Conservation (phyloP, 2,113 vertebrate genomes). For the Heliornis fulica region DNA sequence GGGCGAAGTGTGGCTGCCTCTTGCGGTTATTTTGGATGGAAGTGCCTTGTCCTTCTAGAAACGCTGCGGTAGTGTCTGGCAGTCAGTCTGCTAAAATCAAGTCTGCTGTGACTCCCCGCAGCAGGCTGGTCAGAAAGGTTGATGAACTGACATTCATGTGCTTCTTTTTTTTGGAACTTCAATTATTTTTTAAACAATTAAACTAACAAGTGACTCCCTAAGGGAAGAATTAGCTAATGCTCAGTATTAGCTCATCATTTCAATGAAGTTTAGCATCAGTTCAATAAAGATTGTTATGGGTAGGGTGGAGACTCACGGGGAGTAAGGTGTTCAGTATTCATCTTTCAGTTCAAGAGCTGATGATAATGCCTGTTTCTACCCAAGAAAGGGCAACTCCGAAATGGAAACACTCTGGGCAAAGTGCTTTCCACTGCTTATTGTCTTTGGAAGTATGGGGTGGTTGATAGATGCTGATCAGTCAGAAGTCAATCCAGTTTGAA, state of each 20-base stretch:
- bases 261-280: background rate
- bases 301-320: background rate
- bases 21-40: fast-evolving
- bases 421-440: background rate
- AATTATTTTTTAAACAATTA: no score
- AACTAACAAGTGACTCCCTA: background rate
- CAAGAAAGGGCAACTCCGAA: background rate
- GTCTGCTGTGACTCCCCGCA: background rate
- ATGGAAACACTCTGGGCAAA: background rate
- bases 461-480: background rate
- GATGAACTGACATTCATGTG: background rate
- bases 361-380: background rate
- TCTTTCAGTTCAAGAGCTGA: background rate
- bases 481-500: background rate
- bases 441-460: background rate
- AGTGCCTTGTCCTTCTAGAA: background rate
- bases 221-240: background rate
- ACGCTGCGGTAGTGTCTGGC: background rate
- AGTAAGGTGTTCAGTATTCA: background rate
- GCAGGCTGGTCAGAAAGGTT: background rate
- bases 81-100: background rate
- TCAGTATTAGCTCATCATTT: fast-evolving
- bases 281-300: fast-evolving
- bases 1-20: fast-evolving
- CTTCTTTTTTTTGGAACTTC: background rate